phyloP scores from a whole-genome alignment of 2,888 invertebrate species.

The Silvanus unidentatus region DNA sequence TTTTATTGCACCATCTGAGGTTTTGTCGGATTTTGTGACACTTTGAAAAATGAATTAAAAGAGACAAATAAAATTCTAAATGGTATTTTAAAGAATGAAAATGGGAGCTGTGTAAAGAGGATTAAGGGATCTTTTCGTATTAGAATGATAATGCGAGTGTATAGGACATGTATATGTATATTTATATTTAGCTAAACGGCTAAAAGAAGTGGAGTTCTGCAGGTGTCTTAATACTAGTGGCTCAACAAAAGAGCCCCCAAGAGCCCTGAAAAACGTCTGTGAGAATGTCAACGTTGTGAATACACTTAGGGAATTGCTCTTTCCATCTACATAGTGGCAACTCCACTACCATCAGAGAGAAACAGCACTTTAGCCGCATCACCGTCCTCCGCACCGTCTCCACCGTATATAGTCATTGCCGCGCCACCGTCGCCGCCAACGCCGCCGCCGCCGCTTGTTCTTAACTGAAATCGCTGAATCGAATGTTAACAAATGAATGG shows the following conservation, averaged over 20 bases:
- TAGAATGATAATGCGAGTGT: too few species aligned
- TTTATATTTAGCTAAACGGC: constrained; percentile 1
- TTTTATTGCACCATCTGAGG: constrained; percentile 11
- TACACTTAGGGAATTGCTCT: constrained; percentile 12
- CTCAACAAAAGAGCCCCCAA: constrained; percentile 11
- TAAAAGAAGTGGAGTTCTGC: constrained; percentile 10
- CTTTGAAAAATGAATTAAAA: too few species aligned
- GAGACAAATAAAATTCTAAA: too few species aligned
- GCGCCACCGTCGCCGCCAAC: too few species aligned
- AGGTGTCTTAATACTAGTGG: constrained; percentile 12
- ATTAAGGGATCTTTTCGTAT: too few species aligned
- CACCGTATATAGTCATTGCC: too few species aligned
- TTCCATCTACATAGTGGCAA: constrained; percentile 1
- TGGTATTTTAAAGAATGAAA: too few species aligned
- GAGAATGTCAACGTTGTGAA: constrained; percentile 12
- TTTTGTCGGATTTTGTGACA: background rate
- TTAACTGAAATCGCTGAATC: constrained; percentile 4
- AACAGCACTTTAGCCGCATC: too few species aligned
- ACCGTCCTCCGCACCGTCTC: too few species aligned
- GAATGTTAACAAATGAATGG: constrained; percentile 7
- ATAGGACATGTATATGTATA: too few species aligned
- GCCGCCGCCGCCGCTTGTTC: constrained; percentile 1
- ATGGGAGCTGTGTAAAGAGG: background rate
- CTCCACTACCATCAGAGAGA: too few species aligned
- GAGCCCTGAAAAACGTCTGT: constrained; percentile 9